These are phyloP conservation scores for Eretmocerus hayati DNA, from an alignment of 2,888 invertebrate genomes.

Conservation along the genomic window DNA sequence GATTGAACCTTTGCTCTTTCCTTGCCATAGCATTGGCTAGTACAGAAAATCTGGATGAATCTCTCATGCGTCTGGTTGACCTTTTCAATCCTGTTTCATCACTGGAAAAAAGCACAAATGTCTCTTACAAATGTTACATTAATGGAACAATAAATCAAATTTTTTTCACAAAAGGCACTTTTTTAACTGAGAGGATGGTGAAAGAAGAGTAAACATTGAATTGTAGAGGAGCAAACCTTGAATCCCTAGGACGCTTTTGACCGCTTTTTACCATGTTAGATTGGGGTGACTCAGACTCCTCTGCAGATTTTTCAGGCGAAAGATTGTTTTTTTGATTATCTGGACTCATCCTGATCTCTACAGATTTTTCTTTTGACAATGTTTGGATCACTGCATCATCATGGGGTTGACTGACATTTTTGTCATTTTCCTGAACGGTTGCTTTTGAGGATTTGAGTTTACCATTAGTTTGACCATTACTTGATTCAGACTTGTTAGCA, in stretches of 20 bases:
- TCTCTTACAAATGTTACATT: neutral
- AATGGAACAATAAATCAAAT: too few relatives aligned
- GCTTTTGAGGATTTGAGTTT: neutral
- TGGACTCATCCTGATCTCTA: too few relatives aligned
- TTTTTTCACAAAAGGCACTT: too few relatives aligned
- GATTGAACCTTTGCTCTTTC: slow-evolving; percentile 65
- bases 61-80: slow-evolving; percentile 58
- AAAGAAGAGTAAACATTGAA: too few relatives aligned
- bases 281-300: slow-evolving; percentile 19
- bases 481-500: slow-evolving; percentile 51
- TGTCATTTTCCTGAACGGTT: slow-evolving; percentile 4
- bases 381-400: slow-evolving; percentile 12
- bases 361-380: neutral
- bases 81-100: slow-evolving; percentile 51
- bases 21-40: slow-evolving; percentile 65
- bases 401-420: slow-evolving; percentile 17
- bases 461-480: slow-evolving; percentile 38
- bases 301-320: slow-evolving; percentile 14
- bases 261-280: slow-evolving; percentile 33
- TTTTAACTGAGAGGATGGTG: too few relatives aligned
- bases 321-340: slow-evolving; percentile 17
- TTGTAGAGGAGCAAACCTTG: too few relatives aligned
- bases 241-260: slow-evolving; percentile 32
- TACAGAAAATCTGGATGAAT: slow-evolving; percentile 54
- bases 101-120: slow-evolving; percentile 13